Conservation (phyloP, 2,797 vertebrate species). For the Cyprinella venusta region DNA sequence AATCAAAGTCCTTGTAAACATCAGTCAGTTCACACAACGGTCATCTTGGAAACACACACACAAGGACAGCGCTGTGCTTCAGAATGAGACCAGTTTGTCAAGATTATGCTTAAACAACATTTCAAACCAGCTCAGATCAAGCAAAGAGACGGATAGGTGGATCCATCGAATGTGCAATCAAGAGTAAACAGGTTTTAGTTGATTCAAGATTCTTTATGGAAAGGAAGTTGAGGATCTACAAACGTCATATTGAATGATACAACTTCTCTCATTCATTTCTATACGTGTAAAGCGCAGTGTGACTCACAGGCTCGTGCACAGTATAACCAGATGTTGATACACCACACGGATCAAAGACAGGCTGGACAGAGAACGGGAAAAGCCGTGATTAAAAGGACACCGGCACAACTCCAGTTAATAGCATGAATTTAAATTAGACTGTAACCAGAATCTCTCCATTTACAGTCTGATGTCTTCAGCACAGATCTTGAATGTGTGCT, state of each 20-base stretch:
- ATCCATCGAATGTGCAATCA: not conserved
- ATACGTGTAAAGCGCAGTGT: not conserved
- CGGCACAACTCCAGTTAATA: not conserved
- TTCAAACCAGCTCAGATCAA: not conserved
- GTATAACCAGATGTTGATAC: constrained; percentile 7
- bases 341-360: constrained; percentile 22
- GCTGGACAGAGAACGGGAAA: not conserved
- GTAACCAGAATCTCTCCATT: not conserved
- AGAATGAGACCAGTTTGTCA: not conserved
- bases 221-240: not conserved
- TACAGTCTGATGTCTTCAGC: constrained; percentile 7
- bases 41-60: not conserved
- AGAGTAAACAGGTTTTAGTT: not conserved
- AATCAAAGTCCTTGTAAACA: not conserved
- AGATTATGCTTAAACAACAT: not conserved
- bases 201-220: not conserved
- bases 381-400: constrained; percentile 1
- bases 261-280: not conserved
- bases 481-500: not conserved
- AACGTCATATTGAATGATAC: not conserved
- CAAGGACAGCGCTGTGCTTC: not conserved
- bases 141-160: not conserved
- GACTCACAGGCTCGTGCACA: not conserved
- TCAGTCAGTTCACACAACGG: not conserved
- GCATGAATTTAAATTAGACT: constrained; percentile 11